These are phyloP conservation scores for Aphelenchoides besseyi DNA, from an alignment of 1,140 invertebrate genomes.

Conservation along the genomic window DNA sequence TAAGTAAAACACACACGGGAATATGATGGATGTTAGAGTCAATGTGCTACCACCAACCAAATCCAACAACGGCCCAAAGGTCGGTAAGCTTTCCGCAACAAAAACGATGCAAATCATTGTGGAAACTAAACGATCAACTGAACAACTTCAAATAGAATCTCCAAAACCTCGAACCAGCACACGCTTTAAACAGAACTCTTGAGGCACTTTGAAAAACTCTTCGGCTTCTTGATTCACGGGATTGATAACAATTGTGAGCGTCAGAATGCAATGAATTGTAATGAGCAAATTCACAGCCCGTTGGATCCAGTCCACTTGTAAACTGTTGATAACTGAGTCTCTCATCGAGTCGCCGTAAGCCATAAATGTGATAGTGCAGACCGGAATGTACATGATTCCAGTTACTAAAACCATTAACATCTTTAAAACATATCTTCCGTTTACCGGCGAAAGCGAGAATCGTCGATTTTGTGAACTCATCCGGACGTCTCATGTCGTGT, in stretches of 20 bases:
- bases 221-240: slow-evolving; percentile 61
- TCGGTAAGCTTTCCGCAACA: slow-evolving; percentile 77
- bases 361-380: slow-evolving; percentile 54
- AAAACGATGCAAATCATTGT: slow-evolving; percentile 74
- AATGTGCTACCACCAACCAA: slow-evolving; percentile 81
- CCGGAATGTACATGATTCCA: slow-evolving; percentile 55
- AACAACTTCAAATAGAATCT: no score
- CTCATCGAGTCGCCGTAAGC: slow-evolving; percentile 57
- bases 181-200: slow-evolving; percentile 73
- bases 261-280: slow-evolving; percentile 58
- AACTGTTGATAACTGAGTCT: slow-evolving; percentile 57
- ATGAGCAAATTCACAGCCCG: slow-evolving; percentile 59
- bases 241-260: slow-evolving; percentile 59
- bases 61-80: slow-evolving; percentile 81
- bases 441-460: slow-evolving; percentile 63
- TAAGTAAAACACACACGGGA: slow-evolving; percentile 61
- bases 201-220: slow-evolving; percentile 57
- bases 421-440: slow-evolving; percentile 13
- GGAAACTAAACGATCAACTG: slow-evolving; percentile 70
- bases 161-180: slow-evolving; percentile 75
- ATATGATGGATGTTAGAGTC: slow-evolving; percentile 66
- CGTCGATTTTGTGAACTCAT: slow-evolving; percentile 63
- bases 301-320: slow-evolving; percentile 57
- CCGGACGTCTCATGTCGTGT: slow-evolving; percentile 65
- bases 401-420: slow-evolving; percentile 52